These are phyloP conservation scores for Trichechus manatus DNA, from an alignment of 2,113 vertebrate genomes.

Conservation along the genomic window DNA sequence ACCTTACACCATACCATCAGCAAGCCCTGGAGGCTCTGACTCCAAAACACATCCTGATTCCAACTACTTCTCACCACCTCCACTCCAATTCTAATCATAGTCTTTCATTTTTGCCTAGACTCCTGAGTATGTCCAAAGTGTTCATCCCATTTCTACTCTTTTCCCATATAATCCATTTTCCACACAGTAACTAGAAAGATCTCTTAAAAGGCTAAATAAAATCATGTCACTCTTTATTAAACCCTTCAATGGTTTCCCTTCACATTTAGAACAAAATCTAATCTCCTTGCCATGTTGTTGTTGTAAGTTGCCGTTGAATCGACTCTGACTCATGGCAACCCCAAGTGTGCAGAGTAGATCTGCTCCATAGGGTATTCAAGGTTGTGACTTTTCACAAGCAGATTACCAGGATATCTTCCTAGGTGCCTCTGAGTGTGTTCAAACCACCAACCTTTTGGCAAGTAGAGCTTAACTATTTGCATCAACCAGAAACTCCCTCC, in stretches of 20 bases:
- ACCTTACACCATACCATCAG: not conserved
- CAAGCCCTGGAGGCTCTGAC: not conserved
- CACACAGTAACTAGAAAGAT: not conserved
- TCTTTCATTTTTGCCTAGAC: not conserved
- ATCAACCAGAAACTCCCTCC: not conserved
- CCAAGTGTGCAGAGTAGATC: not conserved
- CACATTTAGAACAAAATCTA: conserved; percentile 24
- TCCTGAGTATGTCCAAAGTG: not conserved
- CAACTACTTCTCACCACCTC: not conserved
- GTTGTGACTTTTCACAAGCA: not conserved
- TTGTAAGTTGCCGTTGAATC: not conserved
- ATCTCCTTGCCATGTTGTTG: not conserved
- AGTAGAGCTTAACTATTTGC: not conserved
- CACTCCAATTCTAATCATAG: too few species aligned
- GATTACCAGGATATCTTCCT: not conserved
- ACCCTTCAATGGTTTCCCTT: conserved; percentile 31
- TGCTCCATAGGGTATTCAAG: not conserved
- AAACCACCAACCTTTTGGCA: not conserved
- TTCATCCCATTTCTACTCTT: not conserved
- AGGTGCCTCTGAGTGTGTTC: not conserved
- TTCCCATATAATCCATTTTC: conserved; percentile 65
- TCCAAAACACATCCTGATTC: not conserved
- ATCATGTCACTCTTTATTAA: conserved; percentile 56
- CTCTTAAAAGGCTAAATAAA: conserved; percentile 34
- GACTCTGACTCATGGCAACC: not conserved